Conservation (phyloP, 1,140 invertebrate genomes). For the Bombus waltoni region DNA sequence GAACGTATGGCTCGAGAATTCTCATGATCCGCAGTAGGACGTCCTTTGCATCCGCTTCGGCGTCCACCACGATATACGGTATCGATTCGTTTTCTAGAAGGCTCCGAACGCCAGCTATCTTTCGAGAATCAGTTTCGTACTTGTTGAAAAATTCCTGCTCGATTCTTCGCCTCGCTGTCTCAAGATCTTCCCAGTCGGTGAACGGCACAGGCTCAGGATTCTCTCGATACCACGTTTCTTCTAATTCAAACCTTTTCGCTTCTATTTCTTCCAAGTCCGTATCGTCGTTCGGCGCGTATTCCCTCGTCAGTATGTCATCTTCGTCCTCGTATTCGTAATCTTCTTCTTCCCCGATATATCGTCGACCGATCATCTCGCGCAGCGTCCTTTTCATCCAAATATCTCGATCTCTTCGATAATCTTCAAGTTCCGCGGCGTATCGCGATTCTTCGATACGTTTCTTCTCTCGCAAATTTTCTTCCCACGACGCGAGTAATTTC, state of each 20-base stretch:
- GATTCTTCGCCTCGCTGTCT: slow-evolving; percentile 79
- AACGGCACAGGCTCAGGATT: slow-evolving; percentile 79
- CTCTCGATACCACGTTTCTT: slow-evolving; percentile 24
- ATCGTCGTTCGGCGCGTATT: neutral
- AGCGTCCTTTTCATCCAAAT: slow-evolving; percentile 62
- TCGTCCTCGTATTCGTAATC: slow-evolving; percentile 34
- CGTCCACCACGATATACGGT: slow-evolving; percentile 78
- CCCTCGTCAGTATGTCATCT: neutral
- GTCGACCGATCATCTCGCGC: neutral
- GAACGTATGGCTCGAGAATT: slow-evolving; percentile 75
- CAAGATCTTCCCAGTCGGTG: slow-evolving; percentile 81
- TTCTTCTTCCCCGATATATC: neutral
- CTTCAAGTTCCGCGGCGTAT: slow-evolving; percentile 1
- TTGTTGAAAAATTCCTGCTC: slow-evolving; percentile 77
- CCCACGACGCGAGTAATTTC: slow-evolving; percentile 76
- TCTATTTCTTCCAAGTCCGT: slow-evolving; percentile 1
- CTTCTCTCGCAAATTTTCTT: slow-evolving; percentile 61
- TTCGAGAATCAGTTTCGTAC: slow-evolving; percentile 78
- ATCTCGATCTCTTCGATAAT: slow-evolving; percentile 66
- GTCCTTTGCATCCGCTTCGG: slow-evolving; percentile 72
- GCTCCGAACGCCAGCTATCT: slow-evolving; percentile 74
- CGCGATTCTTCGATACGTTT: slow-evolving; percentile 69
- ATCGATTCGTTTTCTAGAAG: slow-evolving; percentile 78
- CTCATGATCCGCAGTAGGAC: slow-evolving; percentile 75
- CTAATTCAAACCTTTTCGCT: slow-evolving; percentile 13